Base-by-base conservation (phyloP, 2,797 vertebrate species). In the Varecia variegata region DNA sequence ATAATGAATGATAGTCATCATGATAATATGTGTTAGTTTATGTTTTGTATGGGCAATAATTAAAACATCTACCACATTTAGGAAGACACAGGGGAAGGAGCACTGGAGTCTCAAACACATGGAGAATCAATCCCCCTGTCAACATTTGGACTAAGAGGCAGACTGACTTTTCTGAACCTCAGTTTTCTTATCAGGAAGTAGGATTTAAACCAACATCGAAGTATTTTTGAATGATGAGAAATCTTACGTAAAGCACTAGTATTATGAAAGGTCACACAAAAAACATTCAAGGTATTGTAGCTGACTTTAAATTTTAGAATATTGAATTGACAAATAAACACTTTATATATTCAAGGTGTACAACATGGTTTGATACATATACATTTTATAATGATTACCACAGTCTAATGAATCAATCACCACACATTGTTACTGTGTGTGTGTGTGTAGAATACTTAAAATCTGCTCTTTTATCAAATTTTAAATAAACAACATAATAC, bases 11-110 rank as follows among this genome's bases (percentile, higher is more conserved):
- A 96, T 88, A 70, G 0, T 67, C 93, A 97, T 67, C 52, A 88
- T 70, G 94, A 94, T 43, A 79, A 74, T 92, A 50, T 88, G 67
- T 76, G 81, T 85, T 80, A 85, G 5, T 79, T 85, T 56, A 88
- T 45, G 20, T 90, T 97, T 96, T 85, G 4, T 18, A 91, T 68
- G 18, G 0, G 76, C 35, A 93, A 90, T 58, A 40, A 88, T 77
- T 73, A 50, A 88, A 97, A 54, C n/a, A 13, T 25, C 45, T 68
- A 88, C 83, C 25, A 68, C 11, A 25, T 86, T 73, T 70, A 76
- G 40, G 58, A 82, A 82, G 56, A 17, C 58, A 18, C 5, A 70
- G 50, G 21, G 47, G 20, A 67, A 84, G 58, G 47, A 38, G 70
- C n/a, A 88, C 32, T 73, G 56, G 47, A 70, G 14, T 45, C 35